phyloP scores from a whole-genome alignment of 2,113 vertebrate genomes.

The Pontoporia blainvillei region DNA sequence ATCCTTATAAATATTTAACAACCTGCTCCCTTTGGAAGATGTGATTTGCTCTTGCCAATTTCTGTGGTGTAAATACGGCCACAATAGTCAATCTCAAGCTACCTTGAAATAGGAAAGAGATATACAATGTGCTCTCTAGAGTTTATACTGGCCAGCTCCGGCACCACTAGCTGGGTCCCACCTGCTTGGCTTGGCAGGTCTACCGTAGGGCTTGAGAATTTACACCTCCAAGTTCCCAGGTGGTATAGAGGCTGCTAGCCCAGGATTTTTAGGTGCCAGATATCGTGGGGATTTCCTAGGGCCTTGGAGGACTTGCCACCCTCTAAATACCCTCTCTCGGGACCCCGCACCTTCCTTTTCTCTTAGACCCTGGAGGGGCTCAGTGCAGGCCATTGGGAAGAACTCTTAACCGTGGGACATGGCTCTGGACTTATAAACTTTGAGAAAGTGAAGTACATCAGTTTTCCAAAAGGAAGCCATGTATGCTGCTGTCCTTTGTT shows the following conservation, averaged over 20 bases:
- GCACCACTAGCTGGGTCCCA: not conserved
- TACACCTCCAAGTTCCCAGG: not conserved
- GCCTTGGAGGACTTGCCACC: not conserved
- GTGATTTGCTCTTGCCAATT: constrained; percentile 17
- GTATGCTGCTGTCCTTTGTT: not conserved
- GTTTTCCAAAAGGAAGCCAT: not conserved
- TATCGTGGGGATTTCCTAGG: not conserved
- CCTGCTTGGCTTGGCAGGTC: not conserved
- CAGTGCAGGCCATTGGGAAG: not conserved
- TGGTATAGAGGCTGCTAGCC: not conserved
- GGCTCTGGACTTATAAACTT: not conserved
- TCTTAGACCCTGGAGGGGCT: not conserved
- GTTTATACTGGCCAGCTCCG: not conserved
- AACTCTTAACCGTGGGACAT: not conserved
- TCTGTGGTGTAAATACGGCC: constrained; percentile 27
- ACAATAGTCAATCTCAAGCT: not conserved
- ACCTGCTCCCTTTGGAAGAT: not conserved
- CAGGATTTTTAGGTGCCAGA: not conserved
- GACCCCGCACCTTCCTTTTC: not conserved
- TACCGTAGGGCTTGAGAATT: not conserved
- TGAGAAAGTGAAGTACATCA: not conserved
- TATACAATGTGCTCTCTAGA: too few relatives aligned
- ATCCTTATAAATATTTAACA: not conserved
- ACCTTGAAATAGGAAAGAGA: not conserved
- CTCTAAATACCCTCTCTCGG: not conserved